Conservation (phyloP, 1,140 invertebrate species). For the Asobara japonica region DNA sequence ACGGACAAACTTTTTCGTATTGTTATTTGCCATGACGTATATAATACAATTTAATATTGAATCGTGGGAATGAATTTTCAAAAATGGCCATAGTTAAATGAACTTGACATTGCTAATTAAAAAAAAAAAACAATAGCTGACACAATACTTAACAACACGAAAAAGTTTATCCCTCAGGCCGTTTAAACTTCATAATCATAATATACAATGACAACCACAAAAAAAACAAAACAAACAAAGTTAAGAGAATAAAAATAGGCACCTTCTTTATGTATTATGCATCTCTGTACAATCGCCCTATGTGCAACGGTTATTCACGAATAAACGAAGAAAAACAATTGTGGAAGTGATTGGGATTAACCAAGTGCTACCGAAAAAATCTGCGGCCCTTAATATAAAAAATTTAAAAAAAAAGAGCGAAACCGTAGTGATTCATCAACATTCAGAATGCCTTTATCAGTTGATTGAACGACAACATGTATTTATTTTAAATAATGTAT, state of each 20-base stretch:
- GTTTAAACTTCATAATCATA: constrained; percentile 17
- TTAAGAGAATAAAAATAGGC: constrained; percentile 17
- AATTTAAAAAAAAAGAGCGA: too few relatives aligned
- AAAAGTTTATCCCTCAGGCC: constrained; percentile 9
- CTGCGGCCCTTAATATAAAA: not conserved
- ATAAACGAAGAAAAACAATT: constrained; percentile 30
- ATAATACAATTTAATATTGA: too few relatives aligned
- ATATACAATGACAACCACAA: constrained; percentile 7
- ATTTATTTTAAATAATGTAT: not conserved
- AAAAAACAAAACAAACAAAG: constrained; percentile 17
- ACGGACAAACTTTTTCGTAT: not conserved
- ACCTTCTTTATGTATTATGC: constrained; percentile 27
- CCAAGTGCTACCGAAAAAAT: constrained; percentile 19
- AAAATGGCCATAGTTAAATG: too few relatives aligned
- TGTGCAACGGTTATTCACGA: constrained; percentile 22
- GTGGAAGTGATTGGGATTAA: constrained; percentile 37
- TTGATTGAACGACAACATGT: not conserved
- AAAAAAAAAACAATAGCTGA: not conserved
- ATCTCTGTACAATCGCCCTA: constrained; percentile 27
- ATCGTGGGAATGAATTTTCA: too few relatives aligned
- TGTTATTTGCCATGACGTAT: not conserved
- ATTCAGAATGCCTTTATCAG: constrained; percentile 7
- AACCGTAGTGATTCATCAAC: not conserved
- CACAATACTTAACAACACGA: constrained; percentile 4
- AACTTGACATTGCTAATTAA: too few relatives aligned